Evolutionary conservation across 2,113 vertebrate genomes (phyloP), one percentile per base, ranked within the genome.

Genomic region (Halichoeres trimaculatus): DNA sequence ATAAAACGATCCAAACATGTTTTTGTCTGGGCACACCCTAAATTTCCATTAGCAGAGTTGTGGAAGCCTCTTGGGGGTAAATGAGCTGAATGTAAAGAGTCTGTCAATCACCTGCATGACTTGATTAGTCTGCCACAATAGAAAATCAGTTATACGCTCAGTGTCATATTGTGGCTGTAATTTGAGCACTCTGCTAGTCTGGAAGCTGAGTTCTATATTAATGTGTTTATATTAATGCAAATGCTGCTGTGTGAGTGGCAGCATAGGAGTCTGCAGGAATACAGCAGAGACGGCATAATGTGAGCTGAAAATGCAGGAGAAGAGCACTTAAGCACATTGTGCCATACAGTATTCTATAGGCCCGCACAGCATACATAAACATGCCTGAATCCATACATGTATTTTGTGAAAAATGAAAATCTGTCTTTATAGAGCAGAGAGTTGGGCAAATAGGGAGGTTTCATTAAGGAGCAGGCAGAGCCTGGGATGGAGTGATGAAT

Each of bases 121-220:
- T 78, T 76, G 64, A 83, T 89, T 73, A 78, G 50, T 59, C 51
- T 20, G 52, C 40, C 56, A 48, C 45, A 63, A n/a, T 14, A 12
- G 17, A 63, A 38, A 74, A 57, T 14, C 38, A 70, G 41, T 76
- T 53, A 63, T 76, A 70, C 59, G n/a, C 14, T 40, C 11, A 13
- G 8, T 45, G 22, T 43, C 67, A 59, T 13, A 51, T 36, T 74
- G 43, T 60, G 11, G 20, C 43, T 50, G 52, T 54, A 61, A 48
- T 45, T 60, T 70, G 71, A 74, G 75, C 70, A 76, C 47, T 54
- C 47, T 22, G 60, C 2, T 26, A 22, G 52, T 55, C 52, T 43
- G 38, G 70, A 50, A 55, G 11, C 68, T 8, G 45, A 79, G 17
- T 17, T 34, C 23, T 38, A 20, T 20, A 36, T 30, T 71, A 56